Percentiles rank a stretch among this genome's conserved stretches.
Conservation (phyloP, 1,140 invertebrate genomes). For the Musca vetustissima region DNA sequence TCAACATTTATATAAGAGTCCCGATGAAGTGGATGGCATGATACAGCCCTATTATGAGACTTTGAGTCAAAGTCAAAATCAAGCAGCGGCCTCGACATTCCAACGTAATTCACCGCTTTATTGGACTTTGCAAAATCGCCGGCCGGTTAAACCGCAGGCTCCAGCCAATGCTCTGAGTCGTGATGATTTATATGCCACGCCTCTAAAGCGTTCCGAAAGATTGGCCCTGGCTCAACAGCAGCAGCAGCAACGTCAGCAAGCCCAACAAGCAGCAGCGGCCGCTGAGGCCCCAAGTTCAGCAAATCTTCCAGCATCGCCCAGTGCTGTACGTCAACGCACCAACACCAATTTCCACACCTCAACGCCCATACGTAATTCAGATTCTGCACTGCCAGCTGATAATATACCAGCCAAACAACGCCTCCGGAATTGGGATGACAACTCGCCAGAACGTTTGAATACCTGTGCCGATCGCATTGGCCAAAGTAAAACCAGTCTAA, state of each 20-base stretch:
- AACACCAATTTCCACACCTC: conserved; percentile 60
- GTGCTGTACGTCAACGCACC: conserved; percentile 65
- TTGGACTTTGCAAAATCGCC: conserved; percentile 54
- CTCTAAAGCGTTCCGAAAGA: conserved; percentile 47
- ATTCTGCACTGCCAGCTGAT: conserved; percentile 28
- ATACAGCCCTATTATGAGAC: conserved; percentile 24
- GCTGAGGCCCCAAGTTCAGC: conserved; percentile 52
- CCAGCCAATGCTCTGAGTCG: conserved; percentile 35
- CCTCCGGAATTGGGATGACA: conserved; percentile 41
- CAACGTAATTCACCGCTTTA: conserved; percentile 52
- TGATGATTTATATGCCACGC: conserved; percentile 54
- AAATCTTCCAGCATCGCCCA: conserved; percentile 56
- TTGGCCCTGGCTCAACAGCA: conserved; percentile 39
- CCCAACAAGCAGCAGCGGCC: conserved; percentile 3
- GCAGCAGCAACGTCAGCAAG: conserved; percentile 27
- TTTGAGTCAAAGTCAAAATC: conserved; percentile 4
- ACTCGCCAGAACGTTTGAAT: conserved; percentile 60
- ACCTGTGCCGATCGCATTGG: conserved; percentile 63
- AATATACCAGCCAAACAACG: conserved; percentile 43
- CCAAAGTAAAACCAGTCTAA: conserved; percentile 68
- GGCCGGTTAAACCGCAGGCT: conserved; percentile 37
- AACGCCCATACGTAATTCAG: conserved; percentile 53
- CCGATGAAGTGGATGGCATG: conserved; percentile 12
- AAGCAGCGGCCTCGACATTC: conserved; percentile 36
- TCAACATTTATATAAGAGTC: conserved; percentile 54